Evolutionary conservation across 2,113 vertebrate genomes (phyloP).

Genomic region (Lamprologus sp.): DNA sequence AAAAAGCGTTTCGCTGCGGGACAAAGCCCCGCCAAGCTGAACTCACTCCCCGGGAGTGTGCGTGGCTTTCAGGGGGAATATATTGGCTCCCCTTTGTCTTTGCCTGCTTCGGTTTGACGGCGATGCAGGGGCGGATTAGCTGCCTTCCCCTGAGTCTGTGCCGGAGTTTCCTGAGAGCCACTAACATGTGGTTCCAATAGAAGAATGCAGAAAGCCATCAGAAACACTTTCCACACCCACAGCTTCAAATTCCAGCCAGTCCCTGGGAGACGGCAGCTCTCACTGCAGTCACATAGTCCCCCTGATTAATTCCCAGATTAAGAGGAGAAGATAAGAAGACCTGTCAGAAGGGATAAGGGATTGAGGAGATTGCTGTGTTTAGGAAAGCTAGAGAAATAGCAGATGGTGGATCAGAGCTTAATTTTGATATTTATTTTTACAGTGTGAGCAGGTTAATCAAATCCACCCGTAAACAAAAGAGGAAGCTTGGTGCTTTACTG

Average conservation of each 20-base stretch:
- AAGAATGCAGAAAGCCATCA: constrained; percentile 63
- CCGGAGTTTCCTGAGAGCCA: constrained; percentile 48
- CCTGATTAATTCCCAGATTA: constrained; percentile 70
- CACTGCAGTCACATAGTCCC: constrained; percentile 53
- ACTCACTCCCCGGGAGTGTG: constrained; percentile 24
- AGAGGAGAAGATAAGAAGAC: constrained; percentile 65
- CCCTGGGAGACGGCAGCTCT: constrained; percentile 58
- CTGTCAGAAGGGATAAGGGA: constrained; percentile 51
- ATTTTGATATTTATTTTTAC: constrained; percentile 22
- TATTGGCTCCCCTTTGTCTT: constrained; percentile 26
- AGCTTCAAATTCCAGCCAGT: constrained; percentile 70
- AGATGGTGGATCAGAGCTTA: constrained; percentile 9
- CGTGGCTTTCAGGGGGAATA: constrained; percentile 31
- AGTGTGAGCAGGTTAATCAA: neutral
- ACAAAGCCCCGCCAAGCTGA: constrained; percentile 25
- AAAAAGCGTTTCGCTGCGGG: neutral
- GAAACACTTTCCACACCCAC: constrained; percentile 73
- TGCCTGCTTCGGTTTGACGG: constrained; percentile 34
- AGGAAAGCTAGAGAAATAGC: constrained; percentile 36
- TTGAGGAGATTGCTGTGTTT: constrained; percentile 38
- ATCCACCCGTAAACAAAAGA: neutral
- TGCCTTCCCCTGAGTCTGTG: constrained; percentile 52
- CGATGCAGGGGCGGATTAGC: constrained; percentile 41
- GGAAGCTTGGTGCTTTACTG: neutral
- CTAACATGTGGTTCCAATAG: constrained; percentile 75